Conservation (phyloP, 2,113 vertebrate genomes). For the Vidua chalybeata region DNA sequence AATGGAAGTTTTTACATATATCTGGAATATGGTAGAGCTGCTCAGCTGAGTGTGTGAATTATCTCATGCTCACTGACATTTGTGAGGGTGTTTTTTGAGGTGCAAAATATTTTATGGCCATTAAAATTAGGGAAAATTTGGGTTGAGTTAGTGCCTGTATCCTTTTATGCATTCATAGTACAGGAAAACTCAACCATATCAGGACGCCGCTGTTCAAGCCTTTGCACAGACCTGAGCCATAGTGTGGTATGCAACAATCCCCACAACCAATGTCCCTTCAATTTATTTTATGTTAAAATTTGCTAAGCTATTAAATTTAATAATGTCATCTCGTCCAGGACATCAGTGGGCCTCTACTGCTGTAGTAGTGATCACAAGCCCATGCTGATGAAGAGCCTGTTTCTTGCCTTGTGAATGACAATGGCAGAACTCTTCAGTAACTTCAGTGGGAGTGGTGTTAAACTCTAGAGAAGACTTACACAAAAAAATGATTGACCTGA, state of each 20-base stretch:
- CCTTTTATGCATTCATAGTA: not conserved
- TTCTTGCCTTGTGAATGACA: fast-evolving
- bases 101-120: not conserved
- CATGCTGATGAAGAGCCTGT: not conserved
- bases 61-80: not conserved
- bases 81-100: not conserved
- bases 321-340: not conserved
- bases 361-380: not conserved
- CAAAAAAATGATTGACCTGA: not conserved
- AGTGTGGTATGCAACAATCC: not conserved
- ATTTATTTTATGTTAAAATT: not conserved
- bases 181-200: not conserved
- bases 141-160: not conserved
- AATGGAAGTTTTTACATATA: conserved; percentile 29
- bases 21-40: conserved; percentile 3
- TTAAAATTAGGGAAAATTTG: not conserved
- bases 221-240: fast-evolving
- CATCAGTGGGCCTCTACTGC: not conserved
- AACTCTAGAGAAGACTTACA: not conserved
- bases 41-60: not conserved
- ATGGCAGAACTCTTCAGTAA: not conserved
- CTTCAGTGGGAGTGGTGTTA: not conserved
- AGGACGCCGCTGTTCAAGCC: not conserved
- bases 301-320: not conserved
- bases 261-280: not conserved